Base-by-base conservation (phyloP, 2,797 vertebrate genomes). In the Aeoliscus strigatus region DNA sequence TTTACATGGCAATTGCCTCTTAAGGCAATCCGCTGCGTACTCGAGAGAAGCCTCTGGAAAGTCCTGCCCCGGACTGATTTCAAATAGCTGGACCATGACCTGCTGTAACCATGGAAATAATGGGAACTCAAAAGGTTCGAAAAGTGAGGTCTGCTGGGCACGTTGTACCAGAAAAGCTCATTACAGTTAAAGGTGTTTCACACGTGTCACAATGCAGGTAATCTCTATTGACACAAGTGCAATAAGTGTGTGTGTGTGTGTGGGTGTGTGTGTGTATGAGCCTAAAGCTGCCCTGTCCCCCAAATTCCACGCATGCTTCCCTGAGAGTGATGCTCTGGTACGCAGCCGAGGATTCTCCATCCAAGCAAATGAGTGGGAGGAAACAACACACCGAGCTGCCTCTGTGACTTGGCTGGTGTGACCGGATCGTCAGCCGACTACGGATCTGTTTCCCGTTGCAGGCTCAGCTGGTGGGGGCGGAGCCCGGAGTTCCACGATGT, bases 1-100 rank as follows among this genome's bases (percentile, higher is more conserved):
- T 88, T 83, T 86, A 83, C 77, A 83, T 75, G 61, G 60, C 79
- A 81, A 85, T 76, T 76, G 77, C 71, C 81, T 75, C 57, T 83
- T 80, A 66, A 78, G 57, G 76, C 78, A 75, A 82, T 81, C 70
- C 30, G 13, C 18, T 42, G 46, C 50, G 66, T 48, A 48, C 49
- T 44, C 48, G 38, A 49, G 61, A 77, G 68, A 70, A 65, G 61
- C 59, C 53, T 63, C 64, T 53, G 34, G 60, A 74, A 82, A 77
- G 63, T 69, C 68, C 40, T 33, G 50, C 48, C 46, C 47, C 28
- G 59, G 61, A 41, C 62, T 69, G 75, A 75, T 79, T 81, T 77
- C 61, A 72, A 80, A 73, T 50, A 73, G 66, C 72, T 54, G 28
- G 71, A 57, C 68, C 73, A 68, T 73, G 65, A 79, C 75, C 76